Evolutionary conservation across 2,888 invertebrate genomes (phyloP), one percentile per base, ranked within the genome.

Genomic region (Lepidochrysops patricia): DNA sequence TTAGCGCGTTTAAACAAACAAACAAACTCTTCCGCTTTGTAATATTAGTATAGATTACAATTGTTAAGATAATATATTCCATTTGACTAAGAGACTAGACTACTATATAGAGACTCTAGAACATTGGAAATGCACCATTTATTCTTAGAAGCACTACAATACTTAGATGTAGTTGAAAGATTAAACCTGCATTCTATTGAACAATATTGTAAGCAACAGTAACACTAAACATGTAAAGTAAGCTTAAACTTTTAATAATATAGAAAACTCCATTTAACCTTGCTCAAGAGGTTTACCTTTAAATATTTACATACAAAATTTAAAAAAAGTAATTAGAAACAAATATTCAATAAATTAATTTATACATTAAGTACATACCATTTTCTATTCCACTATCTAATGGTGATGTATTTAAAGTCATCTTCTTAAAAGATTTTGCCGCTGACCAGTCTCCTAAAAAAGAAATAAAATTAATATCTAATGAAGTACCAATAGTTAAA

Each of bases 371-470:
- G 6, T 48, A 63, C 72, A 26, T 72, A 84, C 84, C 84, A 63
- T 79, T 72, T 66, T 76, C 79, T 4, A 66, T 59, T 6, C 54
- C 35, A 35, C 57, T 43, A 43, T 49, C 72, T 73, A 67, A 77
- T 74, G 57, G 63, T 70, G 48, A 72, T 1, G 74, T 67, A 49
- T 66, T 70, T 27, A 79, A 66, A 19, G 76, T 62, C 64, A 84
- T 67, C 68, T 81, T 85, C 4, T 80, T 84, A 57, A 85, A 86
- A 0, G 82, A 73, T 64, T 81, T 84, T 9, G 77, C 74, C 6
- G 79, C 79, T 3, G 79, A 68, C 76, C 76, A 81, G 60, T 81
- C 80, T 29, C 76, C 86, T 85, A 68, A 60, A 80, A 81, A 4
- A 64, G 54, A 29, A 61, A 15, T n/a, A n/a, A n/a, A n/a, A n/a